Evolutionary conservation across 2,797 vertebrate species (phyloP), one percentile per base, ranked within the genome.

Genomic region (Tamandua tetradactyla): DNA sequence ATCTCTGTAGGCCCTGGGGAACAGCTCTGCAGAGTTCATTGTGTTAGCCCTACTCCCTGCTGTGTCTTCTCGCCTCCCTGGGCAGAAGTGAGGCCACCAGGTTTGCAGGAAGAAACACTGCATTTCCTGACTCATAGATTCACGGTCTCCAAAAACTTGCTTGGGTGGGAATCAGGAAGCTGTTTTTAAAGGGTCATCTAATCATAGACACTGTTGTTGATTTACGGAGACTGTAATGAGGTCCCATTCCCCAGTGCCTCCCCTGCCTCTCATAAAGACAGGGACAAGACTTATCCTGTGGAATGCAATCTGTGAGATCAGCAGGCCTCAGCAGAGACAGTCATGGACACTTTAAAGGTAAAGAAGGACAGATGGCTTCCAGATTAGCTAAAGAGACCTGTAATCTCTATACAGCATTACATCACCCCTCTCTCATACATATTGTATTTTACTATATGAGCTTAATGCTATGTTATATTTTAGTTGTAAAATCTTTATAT

Each of bases 21-120:
- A 18, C 18, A 22, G 55, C 55, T 55, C 20, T 18, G 17, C 52
- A 52, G 52, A 1, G 18, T 23, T 17, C n/a, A 23, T 12, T 17
- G 8, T 22, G 15, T 1, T 47, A n/a, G 12, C 13, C 35, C 44
- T 6, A 1, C n/a, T 5, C 18, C 1, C 9, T 25, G 3, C 2
- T 32, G 18, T 55, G 18, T 55, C 55, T 55, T 7, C 20, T 23
- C 68, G 69, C 42, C 44, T n/a, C 66, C 0, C 25, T 3, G 7
- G 9, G 18, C 44, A 25, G 22, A 30, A 4, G 42, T 15, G 5
- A 49, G 72, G 47, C 7, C 9, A 11, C 42, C 72, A 20, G 27
- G 3, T 32, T 59, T 52, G 18, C 40, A 37, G 49, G 61, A 44
- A 18, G 20, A 61, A 23, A 8, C 18, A 49, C 42, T 47, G 57